Conservation (phyloP, 2,113 vertebrate species). For the Tenrec ecaudatus region DNA sequence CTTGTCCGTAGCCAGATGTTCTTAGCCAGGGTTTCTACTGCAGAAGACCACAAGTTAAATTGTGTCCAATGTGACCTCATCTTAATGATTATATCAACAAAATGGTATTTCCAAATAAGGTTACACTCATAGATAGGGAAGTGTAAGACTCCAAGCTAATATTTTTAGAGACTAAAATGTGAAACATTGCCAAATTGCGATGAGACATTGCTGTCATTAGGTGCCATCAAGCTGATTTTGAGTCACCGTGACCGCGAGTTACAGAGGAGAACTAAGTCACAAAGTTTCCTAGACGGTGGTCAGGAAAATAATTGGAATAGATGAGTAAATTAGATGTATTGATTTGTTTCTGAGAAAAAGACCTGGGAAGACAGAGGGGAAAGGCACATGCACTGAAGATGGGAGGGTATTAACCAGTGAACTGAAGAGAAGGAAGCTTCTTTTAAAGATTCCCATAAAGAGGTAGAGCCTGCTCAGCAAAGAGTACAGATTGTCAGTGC, state of each 20-base stretch:
- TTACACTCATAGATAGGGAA: background rate
- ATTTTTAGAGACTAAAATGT: background rate
- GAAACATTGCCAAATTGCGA: background rate
- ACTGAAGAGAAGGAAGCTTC: background rate
- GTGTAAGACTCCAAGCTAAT: background rate
- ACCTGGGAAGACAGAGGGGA: background rate
- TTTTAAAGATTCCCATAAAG: background rate
- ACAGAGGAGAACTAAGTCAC: background rate
- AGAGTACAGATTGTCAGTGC: background rate
- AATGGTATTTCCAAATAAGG: background rate
- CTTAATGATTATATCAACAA: background rate
- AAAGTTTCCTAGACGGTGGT: background rate
- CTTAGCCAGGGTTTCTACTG: too few relatives aligned
- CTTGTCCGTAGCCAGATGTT: too few relatives aligned
- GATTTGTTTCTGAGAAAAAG: slow-evolving; percentile 39
- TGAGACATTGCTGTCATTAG: background rate
- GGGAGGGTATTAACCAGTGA: background rate
- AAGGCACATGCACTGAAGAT: too few relatives aligned
- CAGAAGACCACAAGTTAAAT: too few relatives aligned
- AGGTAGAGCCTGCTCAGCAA: background rate
- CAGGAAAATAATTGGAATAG: background rate
- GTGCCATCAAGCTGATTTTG: background rate
- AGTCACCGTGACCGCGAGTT: background rate
- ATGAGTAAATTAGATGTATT: background rate
- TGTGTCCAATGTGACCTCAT: background rate